Conservation (phyloP, 2,113 vertebrate genomes). For the Thomomys bottae region DNA sequence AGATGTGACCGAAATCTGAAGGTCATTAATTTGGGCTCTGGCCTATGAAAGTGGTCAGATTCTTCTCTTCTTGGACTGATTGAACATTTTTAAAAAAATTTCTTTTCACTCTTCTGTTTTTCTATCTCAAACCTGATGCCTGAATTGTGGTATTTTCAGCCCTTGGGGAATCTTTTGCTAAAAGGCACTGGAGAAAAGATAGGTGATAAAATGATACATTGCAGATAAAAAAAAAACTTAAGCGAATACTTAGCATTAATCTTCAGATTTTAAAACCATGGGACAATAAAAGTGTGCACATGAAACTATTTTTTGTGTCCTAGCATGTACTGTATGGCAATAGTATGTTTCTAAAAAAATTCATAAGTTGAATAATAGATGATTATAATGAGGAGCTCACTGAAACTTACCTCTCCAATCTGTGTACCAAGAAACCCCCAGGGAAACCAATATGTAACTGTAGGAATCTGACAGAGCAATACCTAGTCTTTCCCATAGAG, state of each 20-base stretch:
- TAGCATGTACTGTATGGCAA: not conserved
- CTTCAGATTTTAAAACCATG: not conserved
- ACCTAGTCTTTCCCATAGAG: not conserved
- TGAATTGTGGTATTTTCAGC: not conserved
- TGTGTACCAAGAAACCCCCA: not conserved
- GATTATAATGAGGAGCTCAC: not conserved
- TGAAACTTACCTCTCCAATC: not conserved
- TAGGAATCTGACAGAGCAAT: not conserved
- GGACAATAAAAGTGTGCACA: not conserved
- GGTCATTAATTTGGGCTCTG: constrained; percentile 42
- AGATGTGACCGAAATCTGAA: constrained; percentile 39
- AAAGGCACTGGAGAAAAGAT: not conserved
- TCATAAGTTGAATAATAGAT: not conserved
- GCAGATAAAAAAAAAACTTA: constrained; percentile 30
- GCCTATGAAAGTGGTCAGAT: not conserved
- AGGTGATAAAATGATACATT: fast-evolving
- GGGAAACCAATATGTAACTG: not conserved
- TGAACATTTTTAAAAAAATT: constrained; percentile 26
- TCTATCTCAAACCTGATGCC: not conserved
- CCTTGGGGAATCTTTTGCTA: not conserved
- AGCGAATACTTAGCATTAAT: not conserved
- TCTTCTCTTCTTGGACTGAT: not conserved
- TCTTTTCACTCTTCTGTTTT: constrained; percentile 18
- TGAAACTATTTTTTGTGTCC: not conserved
- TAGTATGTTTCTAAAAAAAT: constrained; percentile 9